A percentile compares a stretch with the other conserved stretches of the same genome.
Conservation (phyloP, 2,113 vertebrate genomes). For the Melanerpes aurifrons region DNA sequence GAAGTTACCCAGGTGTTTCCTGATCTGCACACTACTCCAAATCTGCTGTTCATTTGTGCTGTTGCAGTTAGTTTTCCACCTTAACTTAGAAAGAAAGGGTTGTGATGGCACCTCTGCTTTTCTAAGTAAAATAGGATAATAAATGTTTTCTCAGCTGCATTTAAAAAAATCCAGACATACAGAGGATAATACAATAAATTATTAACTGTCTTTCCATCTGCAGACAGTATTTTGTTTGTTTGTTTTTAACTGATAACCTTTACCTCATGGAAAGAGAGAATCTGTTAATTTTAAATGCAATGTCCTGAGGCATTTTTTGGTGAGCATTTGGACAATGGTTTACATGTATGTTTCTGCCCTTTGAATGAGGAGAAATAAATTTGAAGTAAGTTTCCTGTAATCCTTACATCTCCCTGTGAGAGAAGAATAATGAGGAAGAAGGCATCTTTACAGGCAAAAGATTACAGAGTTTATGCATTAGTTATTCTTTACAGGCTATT, state of each 20-base stretch:
- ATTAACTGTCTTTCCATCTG: slow-evolving; percentile 45
- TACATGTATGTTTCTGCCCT: not conserved
- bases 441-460: not conserved
- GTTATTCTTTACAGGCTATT: not conserved
- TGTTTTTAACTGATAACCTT: not conserved
- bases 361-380: not conserved
- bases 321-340: not conserved
- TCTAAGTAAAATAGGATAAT: not conserved
- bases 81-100: not conserved
- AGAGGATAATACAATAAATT: not conserved
- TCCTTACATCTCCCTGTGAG: not conserved
- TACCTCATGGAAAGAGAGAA: not conserved
- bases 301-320: not conserved
- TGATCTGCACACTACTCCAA: not conserved
- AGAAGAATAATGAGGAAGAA: not conserved
- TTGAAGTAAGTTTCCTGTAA: not conserved
- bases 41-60: not conserved
- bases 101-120: not conserved
- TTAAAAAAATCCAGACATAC: not conserved
- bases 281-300: not conserved
- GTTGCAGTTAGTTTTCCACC: not conserved
- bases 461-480: not conserved
- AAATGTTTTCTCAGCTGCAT: not conserved
- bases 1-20: not conserved
- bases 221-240: not conserved